Base-by-base conservation (phyloP, 2,797 vertebrate genomes). In the Cuculus canorus region DNA sequence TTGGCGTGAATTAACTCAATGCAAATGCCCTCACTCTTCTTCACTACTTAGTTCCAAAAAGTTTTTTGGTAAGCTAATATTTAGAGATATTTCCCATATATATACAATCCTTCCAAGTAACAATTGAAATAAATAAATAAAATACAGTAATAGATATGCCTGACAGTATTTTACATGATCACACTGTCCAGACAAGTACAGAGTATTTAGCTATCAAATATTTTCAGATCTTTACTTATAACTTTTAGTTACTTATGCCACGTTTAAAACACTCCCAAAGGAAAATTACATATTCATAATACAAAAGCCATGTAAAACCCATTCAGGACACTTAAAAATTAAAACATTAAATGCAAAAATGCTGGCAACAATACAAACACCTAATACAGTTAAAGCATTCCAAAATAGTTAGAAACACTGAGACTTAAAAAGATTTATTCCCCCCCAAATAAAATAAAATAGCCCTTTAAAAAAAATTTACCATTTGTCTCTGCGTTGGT, bases 401-500 rank as follows among this genome's bases (percentile, higher is more conserved):
- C 39, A 52, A 76, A 91, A 64, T 24, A 79, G 53, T 37, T 56
- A 57, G n/a, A 57, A 86, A 57, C 9, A 79, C 4, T 41, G 24
- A 86, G 9, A 30, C 13, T 54, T 18, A 53, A 47, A 83, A 41
- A 66, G 32, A 32, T 70, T 71, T 5, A 45, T n/a, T 43, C 43
- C 41, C 43, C 41, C 41, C 11, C 11, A 37, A 82, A 56, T 60
- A 75, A 86, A 68, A 78, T 41, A 21, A 61, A 69, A 64, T 14
- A 65, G 19, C 13, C 30, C 30, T 91, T 97, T 54, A 97, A 93
- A 96, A 93, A n/a, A 90, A 87, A 87, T 90, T 97, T 98, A 98
- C 99, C 99, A 82, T 99, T 99, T 53, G 98, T 98, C 95, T 99
- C 99, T 28, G 99, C 98, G 98, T 98, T 99, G 97, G 98, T 98